Evolutionary conservation across 2,888 invertebrate genomes (phyloP).

Genomic region (Cerceris rybyensis): DNA sequence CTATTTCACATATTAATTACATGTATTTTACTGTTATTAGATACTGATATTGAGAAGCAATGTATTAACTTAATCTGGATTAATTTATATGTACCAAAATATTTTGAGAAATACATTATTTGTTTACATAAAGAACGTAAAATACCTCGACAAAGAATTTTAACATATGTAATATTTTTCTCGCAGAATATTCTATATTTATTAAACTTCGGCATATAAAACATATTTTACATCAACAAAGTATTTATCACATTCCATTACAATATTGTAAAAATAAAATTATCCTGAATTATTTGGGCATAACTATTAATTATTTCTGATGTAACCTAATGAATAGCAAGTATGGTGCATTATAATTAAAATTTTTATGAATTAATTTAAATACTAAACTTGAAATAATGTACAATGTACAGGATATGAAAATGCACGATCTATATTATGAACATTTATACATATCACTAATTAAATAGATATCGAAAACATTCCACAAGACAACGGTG

Average conservation of each 20-base stretch:
- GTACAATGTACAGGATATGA: background rate
- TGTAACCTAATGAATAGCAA: background rate
- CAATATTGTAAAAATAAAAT: conserved; percentile 39
- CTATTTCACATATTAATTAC: background rate
- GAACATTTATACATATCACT: no score
- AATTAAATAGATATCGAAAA: no score
- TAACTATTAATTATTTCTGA: background rate
- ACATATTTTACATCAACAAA: conserved; percentile 28
- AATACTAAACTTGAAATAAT: background rate
- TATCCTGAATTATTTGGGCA: conserved; percentile 4
- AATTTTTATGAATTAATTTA: background rate
- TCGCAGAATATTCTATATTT: conserved; percentile 24
- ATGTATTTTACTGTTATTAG: conserved; percentile 12
- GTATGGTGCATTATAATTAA: conserved; percentile 9
- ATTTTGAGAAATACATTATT: conserved; percentile 17
- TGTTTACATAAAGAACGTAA: conserved; percentile 4
- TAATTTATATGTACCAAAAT: conserved; percentile 16
- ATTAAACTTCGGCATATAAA: conserved; percentile 45
- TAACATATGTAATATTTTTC: conserved; percentile 3
- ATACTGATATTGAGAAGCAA: background rate
- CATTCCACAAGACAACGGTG: no score
- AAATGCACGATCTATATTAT: no score
- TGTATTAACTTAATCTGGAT: background rate
- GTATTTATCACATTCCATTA: conserved; percentile 13
- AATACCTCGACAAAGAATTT: background rate